Percentiles rank a stretch among this genome's conserved stretches.
Conservation (phyloP, 1,140 invertebrate genomes). For the Microplitis demolitor region DNA sequence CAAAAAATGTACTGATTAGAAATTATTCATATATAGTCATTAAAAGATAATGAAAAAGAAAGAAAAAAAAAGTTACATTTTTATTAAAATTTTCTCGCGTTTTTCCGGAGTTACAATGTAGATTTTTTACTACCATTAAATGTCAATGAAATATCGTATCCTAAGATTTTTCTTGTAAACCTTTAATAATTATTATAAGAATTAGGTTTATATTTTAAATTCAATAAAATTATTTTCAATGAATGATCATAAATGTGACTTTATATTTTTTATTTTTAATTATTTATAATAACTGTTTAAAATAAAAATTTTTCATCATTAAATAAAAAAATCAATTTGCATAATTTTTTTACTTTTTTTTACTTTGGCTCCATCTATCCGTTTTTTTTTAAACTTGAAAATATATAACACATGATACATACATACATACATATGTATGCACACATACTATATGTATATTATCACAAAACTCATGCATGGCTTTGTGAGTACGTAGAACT, state of each 20-base stretch:
- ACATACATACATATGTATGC: no score
- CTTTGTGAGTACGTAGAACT: no score
- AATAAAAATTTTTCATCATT: conserved; percentile 1
- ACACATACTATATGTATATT: no score
- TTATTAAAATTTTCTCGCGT: conserved; percentile 17
- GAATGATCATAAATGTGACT: conserved; percentile 27
- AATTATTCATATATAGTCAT: conserved; percentile 1
- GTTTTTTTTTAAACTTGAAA: no score
- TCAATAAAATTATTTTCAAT: conserved; percentile 56
- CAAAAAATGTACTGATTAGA: conserved; percentile 12
- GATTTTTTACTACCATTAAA: conserved; percentile 37
- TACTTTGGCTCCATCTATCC: neutral
- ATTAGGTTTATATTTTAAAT: conserved; percentile 55
- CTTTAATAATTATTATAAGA: conserved; percentile 51
- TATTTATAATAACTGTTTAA: neutral
- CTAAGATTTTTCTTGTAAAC: conserved; percentile 44
- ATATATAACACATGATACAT: no score
- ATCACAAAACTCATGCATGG: no score
- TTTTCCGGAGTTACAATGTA: conserved; percentile 21
- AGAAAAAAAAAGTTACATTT: no score
- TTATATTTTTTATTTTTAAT: neutral
- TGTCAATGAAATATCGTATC: conserved; percentile 39
- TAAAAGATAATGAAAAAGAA: neutral
- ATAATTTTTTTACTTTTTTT: neutral
- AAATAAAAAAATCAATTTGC: neutral